Evolutionary conservation across 2,113 vertebrate genomes (phyloP).

Genomic region (Hassar affinis): DNA sequence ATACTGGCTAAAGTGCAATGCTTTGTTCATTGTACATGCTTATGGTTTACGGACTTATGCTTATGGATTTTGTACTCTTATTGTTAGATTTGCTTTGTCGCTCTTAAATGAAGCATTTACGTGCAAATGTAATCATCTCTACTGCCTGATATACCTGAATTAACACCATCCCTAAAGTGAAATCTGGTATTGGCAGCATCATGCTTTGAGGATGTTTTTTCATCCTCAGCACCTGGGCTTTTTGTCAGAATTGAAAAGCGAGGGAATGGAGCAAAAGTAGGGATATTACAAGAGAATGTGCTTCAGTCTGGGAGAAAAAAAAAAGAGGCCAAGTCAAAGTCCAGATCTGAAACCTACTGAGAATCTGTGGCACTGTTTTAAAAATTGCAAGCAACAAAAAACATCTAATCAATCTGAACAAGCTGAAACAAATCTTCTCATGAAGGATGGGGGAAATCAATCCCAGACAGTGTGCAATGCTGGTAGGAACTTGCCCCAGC

Average conservation of each 20-base stretch:
- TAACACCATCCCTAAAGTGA: background rate
- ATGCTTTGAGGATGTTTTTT: background rate
- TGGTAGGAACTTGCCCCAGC: background rate
- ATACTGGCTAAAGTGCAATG: too few relatives aligned
- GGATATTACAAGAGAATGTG: background rate
- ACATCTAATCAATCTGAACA: background rate
- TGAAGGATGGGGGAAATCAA: background rate
- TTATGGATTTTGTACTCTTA: background rate
- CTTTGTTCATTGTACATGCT: too few relatives aligned
- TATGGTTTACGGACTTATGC: too few relatives aligned
- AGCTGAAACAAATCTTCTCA: background rate
- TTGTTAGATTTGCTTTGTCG: background rate
- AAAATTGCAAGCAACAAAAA: background rate
- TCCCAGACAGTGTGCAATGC: background rate
- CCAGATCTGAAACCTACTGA: background rate
- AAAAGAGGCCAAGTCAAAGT: background rate
- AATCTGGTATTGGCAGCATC: background rate
- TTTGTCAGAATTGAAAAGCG: background rate
- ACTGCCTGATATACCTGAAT: background rate
- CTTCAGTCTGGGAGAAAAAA: background rate
- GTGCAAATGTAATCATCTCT: background rate
- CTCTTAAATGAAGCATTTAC: background rate
- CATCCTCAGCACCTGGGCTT: background rate
- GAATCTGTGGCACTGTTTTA: background rate
- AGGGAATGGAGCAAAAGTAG: background rate